Percentiles rank a stretch among this genome's conserved stretches.
Evolutionary conservation across 2,888 invertebrate species (phyloP).

Genomic region (Spilosoma lubricipeda): DNA sequence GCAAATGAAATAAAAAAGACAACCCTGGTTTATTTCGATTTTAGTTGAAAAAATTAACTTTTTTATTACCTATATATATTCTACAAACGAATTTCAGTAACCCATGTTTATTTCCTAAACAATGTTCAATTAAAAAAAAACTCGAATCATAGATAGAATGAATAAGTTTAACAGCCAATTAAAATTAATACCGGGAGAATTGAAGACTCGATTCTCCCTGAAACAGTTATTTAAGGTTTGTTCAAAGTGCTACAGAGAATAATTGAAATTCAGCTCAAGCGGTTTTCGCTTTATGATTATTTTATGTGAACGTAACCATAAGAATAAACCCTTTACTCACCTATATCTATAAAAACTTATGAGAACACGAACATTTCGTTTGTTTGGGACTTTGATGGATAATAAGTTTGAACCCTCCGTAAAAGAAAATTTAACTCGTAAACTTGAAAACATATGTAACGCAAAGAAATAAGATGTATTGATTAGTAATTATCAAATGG

Average conservation of each 20-base stretch:
- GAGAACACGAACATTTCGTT: constrained; percentile 24
- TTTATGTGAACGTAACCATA: constrained; percentile 32
- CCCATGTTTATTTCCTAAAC: not conserved
- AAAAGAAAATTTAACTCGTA: constrained; percentile 24
- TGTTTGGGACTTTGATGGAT: constrained; percentile 22
- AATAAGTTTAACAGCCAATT: not conserved
- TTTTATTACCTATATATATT: not conserved
- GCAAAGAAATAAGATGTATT: not conserved
- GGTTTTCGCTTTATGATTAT: constrained; percentile 36
- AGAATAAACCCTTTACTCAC: constrained; percentile 31
- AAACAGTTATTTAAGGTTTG: constrained; percentile 22
- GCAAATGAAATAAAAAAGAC: not conserved
- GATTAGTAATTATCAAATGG: not conserved
- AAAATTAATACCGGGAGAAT: not conserved
- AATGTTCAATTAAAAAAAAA: not conserved
- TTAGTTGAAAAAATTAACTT: not conserved
- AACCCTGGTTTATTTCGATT: not conserved
- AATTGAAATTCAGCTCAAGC: constrained; percentile 47
- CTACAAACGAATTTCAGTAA: not conserved
- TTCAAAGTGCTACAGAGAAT: constrained; percentile 18
- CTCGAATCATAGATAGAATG: not conserved
- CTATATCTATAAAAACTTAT: constrained; percentile 24
- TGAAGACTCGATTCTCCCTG: constrained; percentile 30
- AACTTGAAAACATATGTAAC: constrained; percentile 1
- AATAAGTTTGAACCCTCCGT: constrained; percentile 24